Percentiles rank a stretch among this genome's conserved stretches.
Conservation (phyloP, 2,797 vertebrate species). For the Halcyon smyrnensis region DNA sequence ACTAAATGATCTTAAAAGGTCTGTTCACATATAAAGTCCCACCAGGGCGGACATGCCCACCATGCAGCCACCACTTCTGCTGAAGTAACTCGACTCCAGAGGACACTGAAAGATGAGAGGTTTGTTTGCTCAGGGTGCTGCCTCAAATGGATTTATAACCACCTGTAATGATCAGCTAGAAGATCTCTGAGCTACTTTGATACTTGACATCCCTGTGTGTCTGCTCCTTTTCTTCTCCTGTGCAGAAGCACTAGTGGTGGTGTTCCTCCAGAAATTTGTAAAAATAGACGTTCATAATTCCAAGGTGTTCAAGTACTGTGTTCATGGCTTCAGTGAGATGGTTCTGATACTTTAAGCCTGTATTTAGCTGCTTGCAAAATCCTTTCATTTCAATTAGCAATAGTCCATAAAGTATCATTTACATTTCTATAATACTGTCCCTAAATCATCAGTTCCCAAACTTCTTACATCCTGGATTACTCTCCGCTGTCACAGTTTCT, state of each 20-base stretch:
- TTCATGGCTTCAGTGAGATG: background rate
- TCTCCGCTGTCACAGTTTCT: background rate
- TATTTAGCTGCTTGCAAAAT: background rate
- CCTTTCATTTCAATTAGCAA: background rate
- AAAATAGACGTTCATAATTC: background rate
- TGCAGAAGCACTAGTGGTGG: background rate
- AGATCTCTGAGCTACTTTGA: background rate
- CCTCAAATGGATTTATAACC: background rate
- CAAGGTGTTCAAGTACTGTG: background rate
- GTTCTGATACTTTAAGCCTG: background rate
- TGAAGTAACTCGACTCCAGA: background rate
- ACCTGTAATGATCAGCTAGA: background rate
- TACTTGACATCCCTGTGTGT: background rate
- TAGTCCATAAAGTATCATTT: background rate
- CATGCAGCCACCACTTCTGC: background rate
- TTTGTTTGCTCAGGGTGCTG: background rate
- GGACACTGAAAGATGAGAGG: background rate
- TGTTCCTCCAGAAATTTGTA: background rate
- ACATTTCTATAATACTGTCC: accelerated
- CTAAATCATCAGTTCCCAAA: background rate
- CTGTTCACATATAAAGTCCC: background rate
- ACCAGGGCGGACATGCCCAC: background rate
- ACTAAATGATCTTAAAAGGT: background rate
- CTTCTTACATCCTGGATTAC: background rate
- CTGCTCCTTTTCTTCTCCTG: background rate